A percentile compares a stretch with the other conserved stretches of the same genome.
phyloP scores from a whole-genome alignment of 23 tunicate genomes.

The Styela plicata region DNA sequence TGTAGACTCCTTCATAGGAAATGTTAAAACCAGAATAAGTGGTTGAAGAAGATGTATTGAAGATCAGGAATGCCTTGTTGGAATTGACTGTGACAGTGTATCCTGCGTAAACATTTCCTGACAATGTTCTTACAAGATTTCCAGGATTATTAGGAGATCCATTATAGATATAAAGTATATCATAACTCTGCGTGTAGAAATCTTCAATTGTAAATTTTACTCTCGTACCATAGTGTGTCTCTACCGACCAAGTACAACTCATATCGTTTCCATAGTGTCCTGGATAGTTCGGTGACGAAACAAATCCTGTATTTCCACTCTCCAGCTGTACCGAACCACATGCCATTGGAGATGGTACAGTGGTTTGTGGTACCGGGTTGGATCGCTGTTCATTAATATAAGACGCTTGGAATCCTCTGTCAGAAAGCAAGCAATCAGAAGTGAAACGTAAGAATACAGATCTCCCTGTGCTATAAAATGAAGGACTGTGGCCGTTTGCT shows the following conservation, averaged over 20 bases:
- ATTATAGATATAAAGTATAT: not conserved
- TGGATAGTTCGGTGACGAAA: slow-evolving; percentile 8
- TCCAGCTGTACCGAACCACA: not conserved
- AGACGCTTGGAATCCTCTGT: slow-evolving; percentile 18
- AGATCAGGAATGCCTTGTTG: slow-evolving; percentile 1
- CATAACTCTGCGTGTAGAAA: not conserved
- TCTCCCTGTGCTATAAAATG: not conserved
- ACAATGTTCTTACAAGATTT: not conserved
- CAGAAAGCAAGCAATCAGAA: slow-evolving; percentile 16
- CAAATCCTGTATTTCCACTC: not conserved
- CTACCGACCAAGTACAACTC: slow-evolving; percentile 8
- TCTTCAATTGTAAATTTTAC: not conserved
- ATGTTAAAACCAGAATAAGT: not conserved
- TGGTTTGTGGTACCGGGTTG: too few species aligned
- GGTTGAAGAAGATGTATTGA: not conserved
- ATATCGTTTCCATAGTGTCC: not conserved
- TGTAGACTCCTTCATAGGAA: not conserved
- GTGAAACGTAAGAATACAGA: slow-evolving; percentile 14
- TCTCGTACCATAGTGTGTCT: slow-evolving; percentile 5
- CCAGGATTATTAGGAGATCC: slow-evolving; percentile 10
- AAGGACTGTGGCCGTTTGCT: not conserved
- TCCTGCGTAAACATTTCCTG: not conserved
- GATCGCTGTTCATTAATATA: not conserved
- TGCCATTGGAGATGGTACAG: not conserved
- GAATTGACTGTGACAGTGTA: slow-evolving; percentile 4